Percentiles rank a stretch among this genome's conserved stretches.
Conservation (phyloP, 1,140 invertebrate species). For the Lordiphosa stackelbergi region DNA sequence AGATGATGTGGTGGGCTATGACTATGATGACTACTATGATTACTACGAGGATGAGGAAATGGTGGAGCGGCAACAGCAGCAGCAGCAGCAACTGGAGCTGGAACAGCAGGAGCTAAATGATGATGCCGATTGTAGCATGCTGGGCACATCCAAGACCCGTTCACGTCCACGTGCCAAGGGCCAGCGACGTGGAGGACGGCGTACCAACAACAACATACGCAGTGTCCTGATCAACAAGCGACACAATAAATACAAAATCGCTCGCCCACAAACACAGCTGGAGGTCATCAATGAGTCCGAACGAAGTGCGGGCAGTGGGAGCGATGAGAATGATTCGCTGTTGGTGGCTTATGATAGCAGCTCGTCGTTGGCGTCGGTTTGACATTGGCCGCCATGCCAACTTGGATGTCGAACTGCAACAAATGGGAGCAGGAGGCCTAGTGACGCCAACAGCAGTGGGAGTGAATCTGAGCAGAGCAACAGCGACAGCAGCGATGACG, state of each 20-base stretch:
- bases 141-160: conserved; percentile 39
- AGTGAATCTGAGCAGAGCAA: conserved; percentile 5
- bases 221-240: conserved; percentile 72
- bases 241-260: conserved; percentile 75
- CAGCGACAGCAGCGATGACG: conserved; percentile 14
- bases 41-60: conserved; percentile 60
- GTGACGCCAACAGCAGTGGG: conserved; percentile 19
- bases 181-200: conserved; percentile 25
- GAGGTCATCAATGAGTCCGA: conserved; percentile 75
- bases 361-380: conserved; percentile 77
- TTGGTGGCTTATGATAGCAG: conserved; percentile 77
- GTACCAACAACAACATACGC: conserved; percentile 69
- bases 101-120: conserved; percentile 40
- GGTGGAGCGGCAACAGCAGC: conserved; percentile 34
- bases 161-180: conserved; percentile 29
- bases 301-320: conserved; percentile 72
- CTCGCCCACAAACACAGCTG: conserved; percentile 66
- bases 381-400: conserved; percentile 76
- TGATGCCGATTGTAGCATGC: conserved; percentile 60
- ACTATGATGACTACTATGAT: conserved; percentile 66
- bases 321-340: conserved; percentile 77
- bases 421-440: conserved; percentile 23
- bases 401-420: conserved; percentile 70
- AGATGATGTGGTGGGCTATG: conserved; percentile 52
- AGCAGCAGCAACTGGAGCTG: conserved; percentile 32